A percentile compares a stretch with the other conserved stretches of the same genome.
These are phyloP conservation scores for Sarcophilus harrisii DNA, from an alignment of 2,797 vertebrate species.

Conservation along the genomic window DNA sequence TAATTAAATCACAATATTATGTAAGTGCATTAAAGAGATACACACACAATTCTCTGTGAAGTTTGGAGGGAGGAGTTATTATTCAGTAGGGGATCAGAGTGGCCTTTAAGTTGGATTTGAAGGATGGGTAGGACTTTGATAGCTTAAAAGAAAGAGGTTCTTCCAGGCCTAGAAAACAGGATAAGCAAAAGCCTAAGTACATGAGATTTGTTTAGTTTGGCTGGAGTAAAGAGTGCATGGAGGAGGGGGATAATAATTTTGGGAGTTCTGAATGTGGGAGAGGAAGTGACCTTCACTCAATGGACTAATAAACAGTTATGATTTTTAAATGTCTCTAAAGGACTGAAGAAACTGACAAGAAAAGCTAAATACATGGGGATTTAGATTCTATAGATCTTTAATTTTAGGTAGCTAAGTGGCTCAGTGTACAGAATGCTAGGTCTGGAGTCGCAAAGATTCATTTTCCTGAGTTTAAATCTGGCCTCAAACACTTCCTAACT, in stretches of 20 bases:
- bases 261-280: background rate
- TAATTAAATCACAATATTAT: background rate
- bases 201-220: background rate
- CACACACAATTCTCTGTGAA: background rate
- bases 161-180: background rate
- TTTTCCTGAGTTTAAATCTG: background rate
- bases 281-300: background rate
- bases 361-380: background rate
- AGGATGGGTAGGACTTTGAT: background rate
- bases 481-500: background rate
- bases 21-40: background rate
- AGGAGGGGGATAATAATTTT: background rate
- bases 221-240: background rate
- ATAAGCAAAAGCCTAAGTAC: background rate
- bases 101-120: background rate
- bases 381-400: background rate
- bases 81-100: background rate
- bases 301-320: background rate
- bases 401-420: background rate
- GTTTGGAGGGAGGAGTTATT: background rate
- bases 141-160: background rate
- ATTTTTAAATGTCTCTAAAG: background rate
- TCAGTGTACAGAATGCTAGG: background rate
- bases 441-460: background rate
- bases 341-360: background rate